Evolutionary conservation across 2,888 invertebrate genomes (phyloP).

Genomic region (Catocala fraxini): DNA sequence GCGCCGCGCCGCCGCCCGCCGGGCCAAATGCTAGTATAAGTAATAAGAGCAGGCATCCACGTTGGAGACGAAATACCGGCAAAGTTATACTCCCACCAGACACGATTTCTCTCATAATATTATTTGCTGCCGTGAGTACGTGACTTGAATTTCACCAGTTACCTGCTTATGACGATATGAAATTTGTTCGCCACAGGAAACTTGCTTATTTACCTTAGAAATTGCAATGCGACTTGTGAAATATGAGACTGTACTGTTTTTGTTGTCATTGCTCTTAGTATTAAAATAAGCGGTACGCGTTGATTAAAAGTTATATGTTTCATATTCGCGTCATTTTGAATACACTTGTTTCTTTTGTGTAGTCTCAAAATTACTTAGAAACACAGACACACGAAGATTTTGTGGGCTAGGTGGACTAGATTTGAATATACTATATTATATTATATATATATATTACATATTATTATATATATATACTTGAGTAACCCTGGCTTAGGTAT

Average conservation of each 20-base stretch:
- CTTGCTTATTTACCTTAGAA: slow-evolving; percentile 72
- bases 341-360: too few relatives aligned
- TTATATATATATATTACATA: too few relatives aligned
- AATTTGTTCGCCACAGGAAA: slow-evolving; percentile 72
- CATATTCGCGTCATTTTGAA: too few relatives aligned
- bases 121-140: slow-evolving; percentile 75
- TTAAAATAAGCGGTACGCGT: not conserved
- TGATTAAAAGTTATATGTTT: too few relatives aligned
- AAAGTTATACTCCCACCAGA: slow-evolving; percentile 73
- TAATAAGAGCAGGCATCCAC: slow-evolving; percentile 46
- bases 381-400: too few relatives aligned
- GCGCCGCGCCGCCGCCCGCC: slow-evolving; percentile 15
- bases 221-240: slow-evolving; percentile 64
- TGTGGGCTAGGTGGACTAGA: too few relatives aligned
- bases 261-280: slow-evolving; percentile 21
- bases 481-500: too few relatives aligned
- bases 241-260: slow-evolving; percentile 43
- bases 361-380: too few relatives aligned
- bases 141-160: slow-evolving; percentile 70
- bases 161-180: slow-evolving; percentile 74
- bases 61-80: slow-evolving; percentile 57
- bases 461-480: too few relatives aligned
- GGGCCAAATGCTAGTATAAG: slow-evolving; percentile 38
- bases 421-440: too few relatives aligned
- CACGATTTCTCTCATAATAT: slow-evolving; percentile 78